Evolutionary conservation across 2,797 vertebrate genomes (phyloP), one percentile per base, ranked within the genome.

Genomic region (Aeoliscus strigatus): DNA sequence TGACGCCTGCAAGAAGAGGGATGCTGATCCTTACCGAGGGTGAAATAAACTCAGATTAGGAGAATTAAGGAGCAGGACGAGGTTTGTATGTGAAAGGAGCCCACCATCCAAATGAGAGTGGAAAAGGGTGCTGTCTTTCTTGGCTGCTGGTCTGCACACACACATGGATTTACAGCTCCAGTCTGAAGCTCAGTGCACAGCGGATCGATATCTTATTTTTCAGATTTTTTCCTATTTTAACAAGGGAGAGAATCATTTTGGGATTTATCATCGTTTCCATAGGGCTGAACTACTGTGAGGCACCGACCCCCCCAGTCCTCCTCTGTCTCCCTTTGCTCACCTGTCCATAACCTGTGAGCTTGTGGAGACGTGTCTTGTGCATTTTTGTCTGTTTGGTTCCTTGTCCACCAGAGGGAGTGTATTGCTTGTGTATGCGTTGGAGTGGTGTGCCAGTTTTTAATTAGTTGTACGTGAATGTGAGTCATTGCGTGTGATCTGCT

Each of bases 211-310:
- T 39, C 49, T 51, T 52, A 44, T 72, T 75, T 70, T 67, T 31
- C n/a, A n/a, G n/a, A n/a, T 34, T 42, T 41, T 39, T 8, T 10
- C 39, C 33, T 32, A n/a, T 32, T 34, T 9, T 59, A 75, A 74
- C 68, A 51, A 67, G 70, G 66, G 57, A 79, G 66, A 62, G 72
- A 79, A 80, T 50, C 69, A 63, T 69, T 77, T 73, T 83, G 77
- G 85, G 81, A 88, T 84, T 88, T 84, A 83, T 77, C 78, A 42
- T 52, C 60, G 66, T 64, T 79, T 83, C 72, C 58, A 75, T 73
- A 80, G 56, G 41, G 51, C 74, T 50, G 48, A 85, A 80, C 71
- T 77, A 68, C 59, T 73, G 67, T 37, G 74, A 77, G 63, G 65
- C 60, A 44, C 44, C 39, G 51, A 21, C 27, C 11, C 27, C 17